These are phyloP conservation scores for Smittia sp. DNA, from an alignment of 2,888 invertebrate species.

Conservation along the genomic window DNA sequence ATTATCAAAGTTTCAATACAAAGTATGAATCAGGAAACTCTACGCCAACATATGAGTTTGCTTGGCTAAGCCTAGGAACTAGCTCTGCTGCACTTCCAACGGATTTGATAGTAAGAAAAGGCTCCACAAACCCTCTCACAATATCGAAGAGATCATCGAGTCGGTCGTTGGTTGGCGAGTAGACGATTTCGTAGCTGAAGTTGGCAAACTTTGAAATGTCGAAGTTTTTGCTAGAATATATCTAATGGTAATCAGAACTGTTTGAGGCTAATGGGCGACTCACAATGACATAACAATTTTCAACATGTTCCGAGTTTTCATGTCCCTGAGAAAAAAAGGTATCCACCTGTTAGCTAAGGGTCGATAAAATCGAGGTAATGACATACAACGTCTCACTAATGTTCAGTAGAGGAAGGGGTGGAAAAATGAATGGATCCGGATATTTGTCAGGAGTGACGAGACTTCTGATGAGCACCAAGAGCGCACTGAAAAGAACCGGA, in stretches of 20 bases:
- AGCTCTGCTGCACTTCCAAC: constrained; percentile 28
- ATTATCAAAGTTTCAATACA: neutral
- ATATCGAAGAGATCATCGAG: constrained; percentile 38
- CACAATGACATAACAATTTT: constrained; percentile 28
- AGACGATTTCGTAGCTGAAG: constrained; percentile 40
- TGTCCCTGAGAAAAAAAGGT: neutral
- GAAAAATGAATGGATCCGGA: constrained; percentile 46
- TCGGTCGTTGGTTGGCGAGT: constrained; percentile 42
- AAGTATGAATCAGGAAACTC: constrained; percentile 42
- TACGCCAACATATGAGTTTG: constrained; percentile 42
- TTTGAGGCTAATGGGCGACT: neutral
- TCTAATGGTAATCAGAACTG: neutral
- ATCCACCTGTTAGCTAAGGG: neutral
- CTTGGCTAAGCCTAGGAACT: constrained; percentile 32
- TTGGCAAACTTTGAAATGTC: constrained; percentile 8
- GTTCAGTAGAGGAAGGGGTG: constrained; percentile 49
- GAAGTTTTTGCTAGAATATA: neutral
- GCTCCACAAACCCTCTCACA: constrained; percentile 19
- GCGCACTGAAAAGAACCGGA: constrained; percentile 61
- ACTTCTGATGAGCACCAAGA: constrained; percentile 65
- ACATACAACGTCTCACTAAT: constrained; percentile 13
- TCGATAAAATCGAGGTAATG: neutral
- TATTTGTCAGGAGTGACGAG: constrained; percentile 58
- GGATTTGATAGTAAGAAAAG: neutral
- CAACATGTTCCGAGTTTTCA: neutral